phyloP scores from a whole-genome alignment of 2,888 invertebrate genomes.

The Dinocampus coccinellae region DNA sequence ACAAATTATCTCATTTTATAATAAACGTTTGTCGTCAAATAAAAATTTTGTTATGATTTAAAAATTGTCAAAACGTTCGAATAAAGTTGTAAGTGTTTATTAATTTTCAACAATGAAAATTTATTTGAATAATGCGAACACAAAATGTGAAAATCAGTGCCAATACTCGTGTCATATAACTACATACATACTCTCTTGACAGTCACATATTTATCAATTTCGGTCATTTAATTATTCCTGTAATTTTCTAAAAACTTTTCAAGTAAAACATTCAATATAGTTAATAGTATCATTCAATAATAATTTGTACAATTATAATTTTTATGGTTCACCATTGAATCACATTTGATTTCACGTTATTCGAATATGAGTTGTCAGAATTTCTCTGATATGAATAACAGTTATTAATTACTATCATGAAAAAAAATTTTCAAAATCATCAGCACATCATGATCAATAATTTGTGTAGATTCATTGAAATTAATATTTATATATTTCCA shows the following conservation, averaged over 20 bases:
- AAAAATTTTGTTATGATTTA: conserved; percentile 62
- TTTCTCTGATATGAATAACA: background rate
- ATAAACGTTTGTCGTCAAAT: conserved; percentile 58
- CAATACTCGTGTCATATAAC: background rate
- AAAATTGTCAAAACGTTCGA: conserved; percentile 18
- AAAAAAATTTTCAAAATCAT: too few relatives aligned
- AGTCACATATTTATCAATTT: conserved; percentile 13
- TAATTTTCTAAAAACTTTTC: too few relatives aligned
- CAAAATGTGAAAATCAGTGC: too few relatives aligned
- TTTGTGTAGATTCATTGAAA: too few relatives aligned
- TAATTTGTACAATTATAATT: too few relatives aligned
- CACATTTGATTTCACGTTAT: background rate
- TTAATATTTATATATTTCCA: too few relatives aligned
- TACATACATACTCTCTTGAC: conserved; percentile 1
- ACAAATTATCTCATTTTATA: conserved; percentile 56
- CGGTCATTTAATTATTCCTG: conserved; percentile 12
- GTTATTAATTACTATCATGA: background rate
- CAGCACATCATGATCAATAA: too few relatives aligned
- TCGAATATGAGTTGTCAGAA: background rate
- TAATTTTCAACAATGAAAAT: background rate
- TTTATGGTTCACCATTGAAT: too few relatives aligned
- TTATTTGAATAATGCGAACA: background rate
- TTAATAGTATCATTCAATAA: too few relatives aligned
- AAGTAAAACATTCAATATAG: too few relatives aligned
- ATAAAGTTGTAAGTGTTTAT: background rate